Conservation (phyloP, 2,797 vertebrate genomes). For the Limosa lapponica region DNA sequence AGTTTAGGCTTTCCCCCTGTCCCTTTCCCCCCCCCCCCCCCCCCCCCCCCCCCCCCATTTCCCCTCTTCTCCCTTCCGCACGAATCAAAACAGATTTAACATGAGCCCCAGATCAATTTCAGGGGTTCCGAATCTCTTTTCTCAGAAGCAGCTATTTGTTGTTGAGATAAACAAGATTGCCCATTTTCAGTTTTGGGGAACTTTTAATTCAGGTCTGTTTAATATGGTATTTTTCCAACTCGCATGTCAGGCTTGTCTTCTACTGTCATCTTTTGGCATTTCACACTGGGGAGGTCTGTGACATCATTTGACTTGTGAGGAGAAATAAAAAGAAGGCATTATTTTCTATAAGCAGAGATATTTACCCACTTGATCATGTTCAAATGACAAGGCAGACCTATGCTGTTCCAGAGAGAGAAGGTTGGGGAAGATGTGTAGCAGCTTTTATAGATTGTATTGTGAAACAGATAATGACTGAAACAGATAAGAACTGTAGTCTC, state of each 20-base stretch:
- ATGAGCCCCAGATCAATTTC: background rate
- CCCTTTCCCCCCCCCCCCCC: fast-evolving
- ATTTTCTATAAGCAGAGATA: background rate
- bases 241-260: background rate
- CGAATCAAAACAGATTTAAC: background rate
- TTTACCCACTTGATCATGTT: background rate
- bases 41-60: too few relatives aligned
- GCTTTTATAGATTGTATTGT: background rate
- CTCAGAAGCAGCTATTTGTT: background rate
- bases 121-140: background rate
- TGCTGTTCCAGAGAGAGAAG: background rate
- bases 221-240: background rate
- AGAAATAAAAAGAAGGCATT: background rate
- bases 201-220: background rate
- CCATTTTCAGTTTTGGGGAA: background rate
- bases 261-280: background rate
- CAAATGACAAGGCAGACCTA: background rate
- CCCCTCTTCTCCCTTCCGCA: background rate
- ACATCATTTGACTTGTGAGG: background rate
- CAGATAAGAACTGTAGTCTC: background rate
- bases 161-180: background rate
- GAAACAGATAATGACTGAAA: background rate
- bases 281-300: background rate
- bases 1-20: background rate
- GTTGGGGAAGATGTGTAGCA: background rate